A percentile compares a stretch with the other conserved stretches of the same genome.
phyloP scores from a whole-genome alignment of 2,113 vertebrate species.

The Protomyctophum bolini region DNA sequence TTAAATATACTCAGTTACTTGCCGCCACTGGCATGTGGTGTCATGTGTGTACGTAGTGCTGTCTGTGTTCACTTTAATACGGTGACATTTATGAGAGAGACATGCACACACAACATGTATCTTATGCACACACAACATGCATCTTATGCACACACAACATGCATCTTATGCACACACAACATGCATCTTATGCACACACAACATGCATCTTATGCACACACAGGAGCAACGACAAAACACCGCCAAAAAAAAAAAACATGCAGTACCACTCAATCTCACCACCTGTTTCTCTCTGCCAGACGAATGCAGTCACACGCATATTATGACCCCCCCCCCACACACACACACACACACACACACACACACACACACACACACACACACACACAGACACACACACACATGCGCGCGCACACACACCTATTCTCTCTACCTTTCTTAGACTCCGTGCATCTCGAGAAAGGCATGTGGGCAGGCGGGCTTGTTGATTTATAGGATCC shows the following conservation, averaged over 20 bases:
- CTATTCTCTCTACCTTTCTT: constrained; percentile 32
- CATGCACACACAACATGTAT: too few relatives aligned
- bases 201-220: too few relatives aligned
- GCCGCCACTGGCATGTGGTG: background rate
- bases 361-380: background rate
- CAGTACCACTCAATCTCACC: too few relatives aligned
- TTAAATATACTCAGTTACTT: too few relatives aligned
- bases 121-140: too few relatives aligned
- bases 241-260: too few relatives aligned
- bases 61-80: background rate
- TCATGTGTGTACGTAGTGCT: background rate
- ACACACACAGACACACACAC: constrained; percentile 13
- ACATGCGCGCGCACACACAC: constrained; percentile 5
- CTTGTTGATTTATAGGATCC: constrained; percentile 66
- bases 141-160: too few relatives aligned
- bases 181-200: too few relatives aligned
- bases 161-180: too few relatives aligned
- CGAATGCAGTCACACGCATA: background rate
- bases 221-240: background rate
- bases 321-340: background rate
- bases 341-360: constrained; percentile 4
- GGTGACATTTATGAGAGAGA: background rate
- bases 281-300: background rate
- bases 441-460: constrained; percentile 36
- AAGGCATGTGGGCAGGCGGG: constrained; percentile 1